Conservation (phyloP, 2,797 vertebrate genomes). For the Phrynocephalus forsythii region DNA sequence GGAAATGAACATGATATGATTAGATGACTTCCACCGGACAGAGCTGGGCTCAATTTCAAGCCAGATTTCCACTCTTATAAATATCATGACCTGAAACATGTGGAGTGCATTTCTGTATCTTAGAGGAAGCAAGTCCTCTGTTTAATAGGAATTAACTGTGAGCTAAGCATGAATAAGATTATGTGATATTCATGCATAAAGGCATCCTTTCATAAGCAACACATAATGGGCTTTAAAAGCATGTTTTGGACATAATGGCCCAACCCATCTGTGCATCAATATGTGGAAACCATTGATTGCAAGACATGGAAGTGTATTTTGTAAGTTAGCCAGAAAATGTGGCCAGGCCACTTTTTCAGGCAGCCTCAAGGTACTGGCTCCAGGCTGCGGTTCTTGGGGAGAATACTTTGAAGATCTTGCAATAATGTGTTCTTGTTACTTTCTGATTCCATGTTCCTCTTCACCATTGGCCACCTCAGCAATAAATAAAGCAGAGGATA, state of each 20-base stretch:
- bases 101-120: background rate
- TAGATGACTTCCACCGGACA: background rate
- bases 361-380: background rate
- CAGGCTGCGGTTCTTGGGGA: background rate
- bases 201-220: background rate
- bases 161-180: background rate
- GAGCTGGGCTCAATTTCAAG: no score
- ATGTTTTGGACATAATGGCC: background rate
- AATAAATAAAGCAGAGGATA: background rate
- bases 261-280: background rate
- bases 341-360: background rate
- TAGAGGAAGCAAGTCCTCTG: no score
- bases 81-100: background rate
- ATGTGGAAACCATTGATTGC: background rate
- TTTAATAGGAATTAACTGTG: background rate
- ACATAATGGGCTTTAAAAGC: background rate
- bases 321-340: background rate
- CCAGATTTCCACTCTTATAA: background rate
- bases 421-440: background rate
- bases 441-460: background rate
- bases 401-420: background rate
- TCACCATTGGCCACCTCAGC: background rate
- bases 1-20: background rate
- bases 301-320: background rate
- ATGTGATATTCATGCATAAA: background rate